These are phyloP conservation scores for Oreochromis grahami DNA, from an alignment of 2,797 vertebrate species.

Conservation along the genomic window DNA sequence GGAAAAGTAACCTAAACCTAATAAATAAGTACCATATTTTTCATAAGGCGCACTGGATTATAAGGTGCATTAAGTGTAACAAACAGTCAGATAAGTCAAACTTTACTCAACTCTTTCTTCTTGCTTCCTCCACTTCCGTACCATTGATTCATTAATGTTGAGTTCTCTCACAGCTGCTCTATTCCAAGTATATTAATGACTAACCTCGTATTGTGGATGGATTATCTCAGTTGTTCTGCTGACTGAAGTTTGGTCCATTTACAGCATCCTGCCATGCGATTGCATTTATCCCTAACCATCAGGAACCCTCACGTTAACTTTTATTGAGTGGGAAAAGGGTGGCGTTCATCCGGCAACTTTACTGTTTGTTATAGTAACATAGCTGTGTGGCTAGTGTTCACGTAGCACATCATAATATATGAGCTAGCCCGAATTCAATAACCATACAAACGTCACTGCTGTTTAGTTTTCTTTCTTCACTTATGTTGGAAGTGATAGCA, in stretches of 20 bases:
- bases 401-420: not conserved
- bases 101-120: not conserved
- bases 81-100: not conserved
- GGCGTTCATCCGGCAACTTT: too few species aligned
- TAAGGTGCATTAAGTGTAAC: not conserved
- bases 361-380: not conserved
- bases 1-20: not conserved
- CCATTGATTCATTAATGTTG: not conserved
- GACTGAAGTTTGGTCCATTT: not conserved
- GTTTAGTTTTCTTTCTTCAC: not conserved
- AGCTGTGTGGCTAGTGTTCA: accelerated
- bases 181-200: accelerated
- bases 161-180: not conserved
- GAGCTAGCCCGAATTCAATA: not conserved
- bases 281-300: not conserved
- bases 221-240: accelerated
- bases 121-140: not conserved
- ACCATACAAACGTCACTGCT: not conserved
- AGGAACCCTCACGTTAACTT: accelerated
- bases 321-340: not conserved
- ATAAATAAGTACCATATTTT: not conserved
- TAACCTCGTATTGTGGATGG: accelerated
- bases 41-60: accelerated
- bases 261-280: accelerated
- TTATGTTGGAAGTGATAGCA: accelerated